Base-by-base conservation (phyloP, 2,888 invertebrate species). In the Spilosoma lubricipeda region DNA sequence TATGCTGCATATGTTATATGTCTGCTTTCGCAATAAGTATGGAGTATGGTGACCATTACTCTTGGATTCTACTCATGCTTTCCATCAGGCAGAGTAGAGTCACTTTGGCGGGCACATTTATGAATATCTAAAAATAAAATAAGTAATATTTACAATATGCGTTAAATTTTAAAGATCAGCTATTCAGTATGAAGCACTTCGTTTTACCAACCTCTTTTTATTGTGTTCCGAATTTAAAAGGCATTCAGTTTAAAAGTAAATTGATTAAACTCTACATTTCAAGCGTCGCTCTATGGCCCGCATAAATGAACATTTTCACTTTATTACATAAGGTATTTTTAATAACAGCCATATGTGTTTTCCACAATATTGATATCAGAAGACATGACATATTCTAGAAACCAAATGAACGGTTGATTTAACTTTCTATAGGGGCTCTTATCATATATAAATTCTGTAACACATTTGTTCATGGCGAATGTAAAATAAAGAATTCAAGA, bases 401-500 rank as follows among this genome's bases (percentile, higher is more conserved):
- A 33, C 56, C 66, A 48, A 66, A 65, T 20, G 11, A 72, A 79
- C 82, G 78, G 78, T 81, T 80, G 79, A 79, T 81, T 79, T 72
- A 77, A 86, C 87, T 89, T 89, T 87, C 88, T 80, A 88, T 88
- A 86, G 82, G 88, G 88, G 89, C 79, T 70, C 76, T 85, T 88
- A 88, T 88, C 88, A 69, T 52, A 67, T 71, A 42, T 77, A 67
- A n/a, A n/a, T 67, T 72, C 45, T 27, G 63, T 30, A 39, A 56
- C 33, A 69, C 23, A 8, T 56, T 33, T 36, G 13, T 5, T 20
- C n/a, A 1, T 36, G 11, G 20, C 39, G n/a, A 39, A 4, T 66
- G 23, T 39, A 23, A 36, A 66, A 39, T 39, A 7, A 66, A 33
- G 39, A 33, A 36, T 39, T n/a, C 36, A 65, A 36, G 64, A 39